Percentiles rank a stretch among this genome's conserved stretches.
Conservation (phyloP, 2,113 vertebrate species). For the Ceuthmochares aereus region DNA sequence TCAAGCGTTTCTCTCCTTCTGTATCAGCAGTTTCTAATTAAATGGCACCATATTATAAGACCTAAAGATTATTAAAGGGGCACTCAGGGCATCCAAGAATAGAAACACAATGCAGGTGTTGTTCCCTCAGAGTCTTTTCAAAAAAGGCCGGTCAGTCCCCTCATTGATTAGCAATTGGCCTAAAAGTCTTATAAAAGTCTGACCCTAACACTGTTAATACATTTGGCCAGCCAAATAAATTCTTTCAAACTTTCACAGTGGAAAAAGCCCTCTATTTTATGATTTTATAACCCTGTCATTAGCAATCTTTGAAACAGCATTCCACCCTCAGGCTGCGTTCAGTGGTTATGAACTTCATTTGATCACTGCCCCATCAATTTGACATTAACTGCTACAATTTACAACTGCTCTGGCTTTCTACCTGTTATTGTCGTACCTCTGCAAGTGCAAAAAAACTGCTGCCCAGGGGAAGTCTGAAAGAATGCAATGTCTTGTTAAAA, state of each 20-base stretch:
- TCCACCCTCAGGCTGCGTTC: conserved; percentile 73
- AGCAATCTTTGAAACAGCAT: conserved; percentile 71
- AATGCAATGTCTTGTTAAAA: conserved; percentile 83
- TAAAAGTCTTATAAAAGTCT: conserved; percentile 43
- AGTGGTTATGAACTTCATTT: conserved; percentile 78
- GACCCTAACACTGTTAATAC: conserved; percentile 32
- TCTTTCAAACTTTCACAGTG: conserved; percentile 47
- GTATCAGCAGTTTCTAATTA: conserved; percentile 45
- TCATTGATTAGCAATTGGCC: conserved; percentile 4
- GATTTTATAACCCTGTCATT: conserved; percentile 76
- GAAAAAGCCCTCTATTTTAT: conserved; percentile 65
- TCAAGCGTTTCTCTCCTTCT: neutral
- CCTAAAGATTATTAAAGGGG: conserved; percentile 1
- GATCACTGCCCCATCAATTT: conserved; percentile 72
- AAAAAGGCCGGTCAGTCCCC: neutral
- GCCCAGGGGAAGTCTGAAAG: conserved; percentile 81
- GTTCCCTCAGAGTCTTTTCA: conserved; percentile 4
- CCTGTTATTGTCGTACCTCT: conserved; percentile 66
- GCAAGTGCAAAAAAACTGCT: conserved; percentile 64
- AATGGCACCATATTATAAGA: neutral
- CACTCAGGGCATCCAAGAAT: neutral
- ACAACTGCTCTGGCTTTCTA: conserved; percentile 65
- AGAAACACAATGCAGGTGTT: conserved; percentile 41
- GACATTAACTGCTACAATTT: conserved; percentile 76
- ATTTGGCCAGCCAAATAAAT: conserved; percentile 55